Base-by-base conservation (phyloP, 1,140 invertebrate species). In the Nautilus pompilius region DNA sequence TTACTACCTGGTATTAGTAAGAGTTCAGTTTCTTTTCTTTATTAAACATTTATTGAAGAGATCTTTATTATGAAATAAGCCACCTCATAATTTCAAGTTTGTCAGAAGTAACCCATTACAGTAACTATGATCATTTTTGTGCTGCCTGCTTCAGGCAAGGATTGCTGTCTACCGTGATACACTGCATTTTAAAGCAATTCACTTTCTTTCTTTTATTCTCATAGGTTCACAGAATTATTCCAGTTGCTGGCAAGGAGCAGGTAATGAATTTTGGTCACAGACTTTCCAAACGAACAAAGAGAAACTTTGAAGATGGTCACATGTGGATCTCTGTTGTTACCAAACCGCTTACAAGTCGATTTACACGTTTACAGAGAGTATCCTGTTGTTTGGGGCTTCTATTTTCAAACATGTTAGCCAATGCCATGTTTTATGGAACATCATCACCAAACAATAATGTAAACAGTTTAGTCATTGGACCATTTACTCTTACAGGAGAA, bases 291-390 rank as follows among this genome's bases (percentile, higher is more conserved):
- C 80, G 75, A 20, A 79, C 82, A 1, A 74, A 79, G 33, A 83
- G 84, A 63, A 84, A 85, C 56, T 71, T 87, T 0, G 77, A 78
- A 17, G 86, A 87, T 70, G 85, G 85, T 32, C 86, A 87, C 70
- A 69, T 87, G 8, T 87, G 86, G 86, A 85, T 87, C 67, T 86
- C 85, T 13, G 81, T 87, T 5, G 83, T 87, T 67, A 77, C 84
- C 33, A 68, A 86, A 29, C 85, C 86, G 15, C 81, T 84, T 4
- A 73, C 82, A 41, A 86, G 84, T 48, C 72, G 85, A 32, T 87
- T 87, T 66, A 86, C 84, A 3, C 68, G 76, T 33, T 62, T 78
- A 10, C 84, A 87, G 76, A 67, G 86, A 33, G 80, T 86, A 20
- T 85, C 85, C 4, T 85, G 84, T 53, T 87, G 86, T 67, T 79